Evolutionary conservation across 1,140 invertebrate species (phyloP), one percentile per base, ranked within the genome.

Genomic region (Drosophila nebulosa): DNA sequence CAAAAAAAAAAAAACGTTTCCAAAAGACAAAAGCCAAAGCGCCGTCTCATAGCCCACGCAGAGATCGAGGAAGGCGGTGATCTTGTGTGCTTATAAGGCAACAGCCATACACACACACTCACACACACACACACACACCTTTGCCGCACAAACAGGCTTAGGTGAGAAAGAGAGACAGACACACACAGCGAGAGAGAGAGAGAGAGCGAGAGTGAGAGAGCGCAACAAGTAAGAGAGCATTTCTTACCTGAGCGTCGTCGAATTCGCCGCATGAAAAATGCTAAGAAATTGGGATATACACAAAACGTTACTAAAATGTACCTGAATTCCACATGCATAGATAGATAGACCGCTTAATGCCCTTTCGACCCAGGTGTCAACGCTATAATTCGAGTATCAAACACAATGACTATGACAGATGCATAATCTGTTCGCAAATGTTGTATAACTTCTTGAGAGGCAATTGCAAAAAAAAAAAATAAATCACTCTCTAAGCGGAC

Each of bases 31-130:
- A 81, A 72, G 71, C 75, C 75, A 83, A 76, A 75, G 79, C 79
- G 79, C 79, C 78, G 59, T 78, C 69, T 50, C 52, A 55, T 55
- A 75, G 81, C 81, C 81, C 81, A 85, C 81, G 81, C 81, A 85
- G 81, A 27, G 50, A 50, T 61, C 32, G 35, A 64, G 60, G 39
- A 74, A 72, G 58, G 74, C 78, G 78, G 79, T 61, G 64, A 76
- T 79, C 75, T 88, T 86, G 68, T 75, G 74, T 64, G 83, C 83
- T 81, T 88, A 88, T 88, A 88, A 83, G 83, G 83, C 71, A 75
- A 64, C 83, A 73, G n/a, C 78, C 78, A 46, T 18, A 46, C 60
- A 52, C 69, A 64, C 60, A 69, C 70, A 42, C 60, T 35, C 58
- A 36, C 18, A 57, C 51, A 39, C 64, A 57, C 76, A 35, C 36